phyloP scores from a whole-genome alignment of 2,888 invertebrate genomes.

The Drymonia ruficornis region DNA sequence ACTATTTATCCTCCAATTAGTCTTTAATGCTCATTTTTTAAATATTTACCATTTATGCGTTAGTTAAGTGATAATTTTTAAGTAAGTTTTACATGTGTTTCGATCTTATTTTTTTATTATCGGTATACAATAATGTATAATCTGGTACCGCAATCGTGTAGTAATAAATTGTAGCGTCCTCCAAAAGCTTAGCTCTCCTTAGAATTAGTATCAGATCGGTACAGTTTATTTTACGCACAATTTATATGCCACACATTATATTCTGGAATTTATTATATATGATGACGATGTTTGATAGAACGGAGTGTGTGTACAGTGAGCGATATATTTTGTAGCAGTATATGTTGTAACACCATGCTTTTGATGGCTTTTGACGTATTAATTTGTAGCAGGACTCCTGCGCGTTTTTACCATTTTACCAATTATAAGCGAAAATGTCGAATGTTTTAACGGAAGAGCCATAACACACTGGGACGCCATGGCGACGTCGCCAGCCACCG shows the following conservation, averaged over 20 bases:
- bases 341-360: constrained; percentile 56
- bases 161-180: constrained; percentile 52
- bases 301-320: constrained; percentile 55
- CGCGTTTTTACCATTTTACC: constrained; percentile 53
- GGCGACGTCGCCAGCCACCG: too few relatives aligned
- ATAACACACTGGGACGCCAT: too few relatives aligned
- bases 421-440: constrained; percentile 48
- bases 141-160: constrained; percentile 63
- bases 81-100: constrained; percentile 64
- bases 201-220: constrained; percentile 48
- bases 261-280: constrained; percentile 37
- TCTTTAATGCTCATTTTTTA: constrained; percentile 80
- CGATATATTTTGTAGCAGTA: constrained; percentile 49
- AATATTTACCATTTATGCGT: constrained; percentile 79
- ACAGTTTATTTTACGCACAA: constrained; percentile 73
- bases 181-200: constrained; percentile 60
- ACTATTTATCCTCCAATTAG: constrained; percentile 79
- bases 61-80: constrained; percentile 72
- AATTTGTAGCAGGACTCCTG: constrained; percentile 56
- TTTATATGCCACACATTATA: constrained; percentile 45
- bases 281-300: constrained; percentile 47
- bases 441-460: constrained; percentile 55
- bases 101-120: constrained; percentile 58
- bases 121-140: constrained; percentile 49
- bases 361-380: constrained; percentile 65